These are phyloP conservation scores for Distichodus sexfasciatus DNA, from an alignment of 2,797 vertebrate species.

Conservation along the genomic window DNA sequence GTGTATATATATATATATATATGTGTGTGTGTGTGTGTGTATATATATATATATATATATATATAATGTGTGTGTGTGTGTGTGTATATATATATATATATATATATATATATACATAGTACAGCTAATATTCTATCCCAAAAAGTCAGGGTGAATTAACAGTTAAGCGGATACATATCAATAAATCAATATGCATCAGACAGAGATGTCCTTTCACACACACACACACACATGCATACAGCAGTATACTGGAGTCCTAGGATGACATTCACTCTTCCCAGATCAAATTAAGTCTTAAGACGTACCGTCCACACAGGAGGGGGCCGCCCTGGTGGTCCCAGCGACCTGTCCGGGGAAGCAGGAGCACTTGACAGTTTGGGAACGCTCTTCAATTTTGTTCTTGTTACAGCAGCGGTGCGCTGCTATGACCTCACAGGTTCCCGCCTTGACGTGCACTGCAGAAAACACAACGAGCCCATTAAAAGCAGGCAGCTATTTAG, in stretches of 20 bases:
- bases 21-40: too few relatives aligned
- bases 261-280: constrained; percentile 7
- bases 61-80: too few relatives aligned
- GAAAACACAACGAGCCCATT: constrained; percentile 52
- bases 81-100: too few relatives aligned
- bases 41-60: too few relatives aligned
- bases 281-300: constrained; percentile 22
- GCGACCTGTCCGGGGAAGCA: constrained; percentile 97
- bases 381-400: constrained; percentile 96
- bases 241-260: neutral
- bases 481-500: constrained; percentile 49
- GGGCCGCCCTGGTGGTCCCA: constrained; percentile 90
- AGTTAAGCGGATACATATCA: too few relatives aligned
- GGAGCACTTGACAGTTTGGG: constrained; percentile 97
- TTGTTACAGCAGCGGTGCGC: constrained; percentile 97
- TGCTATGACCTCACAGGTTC: constrained; percentile 94
- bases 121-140: too few relatives aligned
- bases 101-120: too few relatives aligned
- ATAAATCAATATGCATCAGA: too few relatives aligned
- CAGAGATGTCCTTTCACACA: too few relatives aligned
- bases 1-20: too few relatives aligned
- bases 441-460: constrained; percentile 88
- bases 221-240: too few relatives aligned
- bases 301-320: constrained; percentile 95
- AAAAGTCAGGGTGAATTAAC: too few relatives aligned